Percentiles rank a stretch among this genome's conserved stretches.
These are phyloP conservation scores for Calliscelio sp. DNA, from an alignment of 2,888 invertebrate species.

Conservation along the genomic window DNA sequence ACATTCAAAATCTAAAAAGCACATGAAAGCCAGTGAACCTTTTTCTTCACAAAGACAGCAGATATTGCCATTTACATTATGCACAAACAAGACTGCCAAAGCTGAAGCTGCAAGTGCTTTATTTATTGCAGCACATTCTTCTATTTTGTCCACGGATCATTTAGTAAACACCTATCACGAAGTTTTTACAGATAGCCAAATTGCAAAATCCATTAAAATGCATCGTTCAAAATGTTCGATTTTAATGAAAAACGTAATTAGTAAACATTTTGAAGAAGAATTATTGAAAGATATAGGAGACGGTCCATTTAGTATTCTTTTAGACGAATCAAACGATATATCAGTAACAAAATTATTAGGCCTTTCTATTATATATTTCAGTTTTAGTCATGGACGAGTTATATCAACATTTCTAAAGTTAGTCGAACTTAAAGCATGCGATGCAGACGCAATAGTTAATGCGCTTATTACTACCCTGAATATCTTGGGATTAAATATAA, in stretches of 20 bases:
- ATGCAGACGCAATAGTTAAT: conserved; percentile 25
- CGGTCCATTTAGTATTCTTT: conserved; percentile 71
- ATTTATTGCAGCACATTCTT: conserved; percentile 53
- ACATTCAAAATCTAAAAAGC: conserved; percentile 26
- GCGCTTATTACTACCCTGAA: conserved; percentile 9
- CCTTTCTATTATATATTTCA: conserved; percentile 39
- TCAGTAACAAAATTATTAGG: conserved; percentile 57
- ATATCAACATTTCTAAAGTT: conserved; percentile 75
- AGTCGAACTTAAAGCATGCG: conserved; percentile 64
- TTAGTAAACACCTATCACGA: conserved; percentile 30
- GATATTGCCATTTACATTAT: conserved; percentile 29
- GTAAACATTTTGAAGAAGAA: conserved; percentile 46
- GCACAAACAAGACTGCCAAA: conserved; percentile 28
- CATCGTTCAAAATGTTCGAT: conserved; percentile 54
- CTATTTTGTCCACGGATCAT: conserved; percentile 54
- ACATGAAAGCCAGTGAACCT: conserved; percentile 29
- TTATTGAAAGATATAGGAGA: conserved; percentile 69
- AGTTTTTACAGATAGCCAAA: conserved; percentile 61
- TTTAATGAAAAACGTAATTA: conserved; percentile 55
- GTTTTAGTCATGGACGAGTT: conserved; percentile 10
- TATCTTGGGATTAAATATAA: not conserved
- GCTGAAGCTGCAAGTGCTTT: conserved; percentile 59
- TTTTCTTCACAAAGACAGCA: conserved; percentile 25
- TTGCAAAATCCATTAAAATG: conserved; percentile 46
- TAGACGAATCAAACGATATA: conserved; percentile 76